Base-by-base conservation (phyloP, 2,113 vertebrate genomes). In the Pycnonotus jocosus region DNA sequence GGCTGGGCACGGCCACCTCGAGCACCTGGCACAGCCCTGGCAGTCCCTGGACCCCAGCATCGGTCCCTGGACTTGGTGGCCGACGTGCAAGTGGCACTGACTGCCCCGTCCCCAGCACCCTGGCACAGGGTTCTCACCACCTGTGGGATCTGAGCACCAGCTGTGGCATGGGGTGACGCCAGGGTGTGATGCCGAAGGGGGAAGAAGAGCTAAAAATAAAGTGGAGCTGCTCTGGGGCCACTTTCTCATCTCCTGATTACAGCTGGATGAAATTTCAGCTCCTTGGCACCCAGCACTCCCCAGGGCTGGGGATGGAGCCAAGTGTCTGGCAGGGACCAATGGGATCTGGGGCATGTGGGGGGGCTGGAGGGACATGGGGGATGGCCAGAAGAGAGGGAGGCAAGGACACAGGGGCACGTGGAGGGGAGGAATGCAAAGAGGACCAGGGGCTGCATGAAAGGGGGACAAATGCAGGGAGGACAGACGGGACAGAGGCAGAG, bases 181-280 rank as follows among this genome's bases (percentile, higher is more conserved):
- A 2, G 24, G 69, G 40, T 53, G 66, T 1, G 17, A 71, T 1
- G 19, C 58, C 0, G 0, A 0, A 1, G 33, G 37, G 76, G 44
- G 20, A 76, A 68, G 53, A 8, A 65, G 66, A 66, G 66, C 70
- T 97, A 97, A 96, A 95, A 97, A 97, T 97, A 97, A 92, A 79
- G 17, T 13, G 1, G 15, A 53, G 81, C 12, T 6, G 27, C 72
- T 54, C 64, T 6, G 6, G 56, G 86, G 50, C 62, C 2, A 1
- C 58, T 54, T 37, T 86, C 58, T 81, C 81, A 20, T 84, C 96
- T 96, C 85, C 73, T 58, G 80, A 93, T 96, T 82, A 94, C 89
- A 69, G 89, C 17, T 61, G 38, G 96, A 66, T 97, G 93, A 91
- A 97, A 97, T 97, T 97, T 95, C 96, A 97, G 17, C 96, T 94